Conservation (phyloP, 2,888 invertebrate species). For the Ochropleura leucogaster region DNA sequence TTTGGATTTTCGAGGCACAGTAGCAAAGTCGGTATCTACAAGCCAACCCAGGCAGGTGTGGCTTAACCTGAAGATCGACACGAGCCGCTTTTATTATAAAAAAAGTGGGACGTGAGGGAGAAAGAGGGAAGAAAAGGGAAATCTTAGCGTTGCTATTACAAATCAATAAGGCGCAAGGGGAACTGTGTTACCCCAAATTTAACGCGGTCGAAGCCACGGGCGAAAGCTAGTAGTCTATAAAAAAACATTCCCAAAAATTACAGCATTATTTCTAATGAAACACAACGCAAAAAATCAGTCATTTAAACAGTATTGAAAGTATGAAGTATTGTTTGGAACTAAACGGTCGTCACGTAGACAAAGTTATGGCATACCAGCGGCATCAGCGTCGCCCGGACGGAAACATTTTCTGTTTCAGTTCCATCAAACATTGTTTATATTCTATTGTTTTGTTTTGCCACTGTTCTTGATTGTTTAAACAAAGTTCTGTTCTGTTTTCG, state of each 20-base stretch:
- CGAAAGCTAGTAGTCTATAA: too few relatives aligned
- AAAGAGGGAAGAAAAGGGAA: too few relatives aligned
- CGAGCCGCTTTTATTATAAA: too few relatives aligned
- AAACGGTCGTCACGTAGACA: constrained; percentile 41
- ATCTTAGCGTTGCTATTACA: too few relatives aligned
- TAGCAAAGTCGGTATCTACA: too few relatives aligned
- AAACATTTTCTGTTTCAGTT: constrained; percentile 56
- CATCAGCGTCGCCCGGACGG: constrained; percentile 3
- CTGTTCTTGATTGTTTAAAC: constrained; percentile 51
- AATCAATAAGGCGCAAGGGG: too few relatives aligned
- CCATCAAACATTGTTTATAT: constrained; percentile 55
- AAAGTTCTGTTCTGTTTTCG: constrained; percentile 38
- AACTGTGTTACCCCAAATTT: too few relatives aligned
- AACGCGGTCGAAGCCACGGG: too few relatives aligned
- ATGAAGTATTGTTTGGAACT: constrained; percentile 50
- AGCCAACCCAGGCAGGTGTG: too few relatives aligned
- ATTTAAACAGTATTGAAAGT: constrained; percentile 39
- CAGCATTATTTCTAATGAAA: constrained; percentile 3
- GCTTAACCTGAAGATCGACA: too few relatives aligned
- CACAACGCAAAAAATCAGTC: constrained; percentile 14
- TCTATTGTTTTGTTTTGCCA: constrained; percentile 49
- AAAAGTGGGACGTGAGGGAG: too few relatives aligned
- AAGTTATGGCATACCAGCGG: constrained; percentile 51
- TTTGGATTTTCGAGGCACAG: too few relatives aligned
- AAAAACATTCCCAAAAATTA: neutral